These are phyloP conservation scores for Callithrix jacchus DNA, from an alignment of 2,113 vertebrate genomes.

Conservation along the genomic window DNA sequence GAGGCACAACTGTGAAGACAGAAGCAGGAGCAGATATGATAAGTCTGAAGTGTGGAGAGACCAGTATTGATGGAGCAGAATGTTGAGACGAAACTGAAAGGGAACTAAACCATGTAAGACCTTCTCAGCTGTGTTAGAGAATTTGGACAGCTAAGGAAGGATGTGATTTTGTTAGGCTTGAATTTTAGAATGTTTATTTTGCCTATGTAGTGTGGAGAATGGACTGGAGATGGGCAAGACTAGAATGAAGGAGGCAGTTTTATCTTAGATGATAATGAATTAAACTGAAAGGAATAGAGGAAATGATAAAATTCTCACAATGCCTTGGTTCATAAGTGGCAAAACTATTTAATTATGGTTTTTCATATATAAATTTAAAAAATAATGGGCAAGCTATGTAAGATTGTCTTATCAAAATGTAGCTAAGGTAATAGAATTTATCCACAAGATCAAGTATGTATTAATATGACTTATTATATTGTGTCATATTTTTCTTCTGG, in stretches of 20 bases:
- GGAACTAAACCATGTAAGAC: background rate
- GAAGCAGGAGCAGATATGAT: background rate
- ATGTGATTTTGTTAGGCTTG: background rate
- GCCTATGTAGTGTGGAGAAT: background rate
- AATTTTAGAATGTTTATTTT: background rate
- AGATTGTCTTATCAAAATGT: background rate
- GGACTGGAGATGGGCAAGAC: background rate
- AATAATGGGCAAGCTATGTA: background rate
- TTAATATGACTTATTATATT: background rate
- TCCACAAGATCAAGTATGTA: background rate
- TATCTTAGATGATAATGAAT: background rate
- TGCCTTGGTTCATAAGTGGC: background rate
- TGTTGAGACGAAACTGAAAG: background rate
- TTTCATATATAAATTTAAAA: background rate
- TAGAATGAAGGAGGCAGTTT: background rate
- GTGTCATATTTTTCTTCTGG: background rate
- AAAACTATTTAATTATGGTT: slow-evolving; percentile 26
- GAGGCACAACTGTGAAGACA: background rate
- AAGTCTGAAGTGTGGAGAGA: background rate
- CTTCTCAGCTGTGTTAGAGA: background rate
- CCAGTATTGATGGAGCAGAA: background rate
- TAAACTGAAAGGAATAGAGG: background rate
- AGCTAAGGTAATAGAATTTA: slow-evolving; percentile 9
- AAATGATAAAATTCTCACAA: background rate
- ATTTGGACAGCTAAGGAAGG: background rate